Base-by-base conservation (phyloP, 2,888 invertebrate genomes). In the Rhagonycha lutea region DNA sequence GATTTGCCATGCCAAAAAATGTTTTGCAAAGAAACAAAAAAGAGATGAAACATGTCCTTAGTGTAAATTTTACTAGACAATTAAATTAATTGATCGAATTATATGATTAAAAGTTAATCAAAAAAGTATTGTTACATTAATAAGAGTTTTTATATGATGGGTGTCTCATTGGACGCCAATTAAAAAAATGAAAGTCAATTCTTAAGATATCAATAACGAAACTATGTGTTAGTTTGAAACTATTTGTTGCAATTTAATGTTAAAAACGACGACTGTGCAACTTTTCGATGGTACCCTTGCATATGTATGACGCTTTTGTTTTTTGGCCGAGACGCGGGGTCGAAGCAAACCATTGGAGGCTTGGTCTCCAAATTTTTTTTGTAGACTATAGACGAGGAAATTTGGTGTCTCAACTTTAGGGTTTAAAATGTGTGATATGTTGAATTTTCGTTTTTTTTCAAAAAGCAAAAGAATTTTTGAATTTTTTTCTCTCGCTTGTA, bases 51-150 rank as follows among this genome's bases (percentile, higher is more conserved):
- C 81, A 80, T 78, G 80, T 79, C 80, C 80, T 82, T 79, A 72
- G 73, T 82, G 80, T 83, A 80, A 75, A 81, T 81, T 79, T 80
- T 70, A 74, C 82, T 85, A 85, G 84, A 83, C 84, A 85, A 86
- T 85, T 85, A 86, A 85, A 86, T 85, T 85, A 85, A 86, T 86
- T 86, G 86, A 85, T 83, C 83, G 83, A 85, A 85, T 85, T 84
- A 83, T 84, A 77, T 84, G 24, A 85, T 85, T 86, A 85, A 86
- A 86, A 85, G 85, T 80, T 86, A 86, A 86, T 86, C 86, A 85
- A 83, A 81, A 83, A 75, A 81, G 83, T 84, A 86, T 81, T 83
- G 86, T 86, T 86, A 86, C 85, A 84, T 79, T 79, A 85, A 84
- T 85, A 84, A 80, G 79, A 76, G 73, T 69, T 72, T 74, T 73